phyloP scores from a whole-genome alignment of 1,140 invertebrate species.

The Drosophila neocordata region DNA sequence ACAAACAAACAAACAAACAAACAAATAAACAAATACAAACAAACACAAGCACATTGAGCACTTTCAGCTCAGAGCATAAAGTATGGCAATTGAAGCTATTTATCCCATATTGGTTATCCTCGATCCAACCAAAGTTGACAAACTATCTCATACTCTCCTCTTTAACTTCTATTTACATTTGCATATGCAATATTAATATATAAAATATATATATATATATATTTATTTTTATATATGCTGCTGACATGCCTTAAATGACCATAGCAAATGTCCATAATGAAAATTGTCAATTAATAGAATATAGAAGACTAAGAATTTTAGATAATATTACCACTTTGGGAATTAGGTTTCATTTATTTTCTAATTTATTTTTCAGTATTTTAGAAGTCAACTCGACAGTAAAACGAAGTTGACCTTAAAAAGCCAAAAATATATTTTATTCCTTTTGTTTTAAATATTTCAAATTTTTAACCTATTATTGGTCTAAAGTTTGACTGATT shows the following conservation, averaged over 20 bases:
- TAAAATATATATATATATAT: background rate
- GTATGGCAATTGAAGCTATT: background rate
- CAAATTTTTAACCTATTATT: too few species aligned
- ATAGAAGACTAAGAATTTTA: conserved; percentile 21
- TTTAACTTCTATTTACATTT: conserved; percentile 5
- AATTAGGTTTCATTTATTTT: too few species aligned
- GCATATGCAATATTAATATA: background rate
- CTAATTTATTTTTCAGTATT: too few species aligned
- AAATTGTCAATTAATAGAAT: conserved; percentile 76
- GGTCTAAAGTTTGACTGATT: too few species aligned
- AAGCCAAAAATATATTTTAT: too few species aligned
- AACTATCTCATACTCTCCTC: conserved; percentile 40
- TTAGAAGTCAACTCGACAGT: too few species aligned
- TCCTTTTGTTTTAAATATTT: too few species aligned
- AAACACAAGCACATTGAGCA: background rate
- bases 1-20: conserved; percentile 23
- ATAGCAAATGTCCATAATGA: conserved; percentile 54
- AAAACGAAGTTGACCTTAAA: too few species aligned
- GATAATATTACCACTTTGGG: background rate
- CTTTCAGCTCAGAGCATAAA: background rate
- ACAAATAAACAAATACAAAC: background rate
- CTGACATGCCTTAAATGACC: conserved; percentile 71
- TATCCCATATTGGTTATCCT: background rate
- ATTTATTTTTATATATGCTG: conserved; percentile 48
- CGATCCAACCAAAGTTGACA: conserved; percentile 61